Base-by-base conservation (phyloP, 2,888 invertebrate genomes). In the Laspeyria flexula region DNA sequence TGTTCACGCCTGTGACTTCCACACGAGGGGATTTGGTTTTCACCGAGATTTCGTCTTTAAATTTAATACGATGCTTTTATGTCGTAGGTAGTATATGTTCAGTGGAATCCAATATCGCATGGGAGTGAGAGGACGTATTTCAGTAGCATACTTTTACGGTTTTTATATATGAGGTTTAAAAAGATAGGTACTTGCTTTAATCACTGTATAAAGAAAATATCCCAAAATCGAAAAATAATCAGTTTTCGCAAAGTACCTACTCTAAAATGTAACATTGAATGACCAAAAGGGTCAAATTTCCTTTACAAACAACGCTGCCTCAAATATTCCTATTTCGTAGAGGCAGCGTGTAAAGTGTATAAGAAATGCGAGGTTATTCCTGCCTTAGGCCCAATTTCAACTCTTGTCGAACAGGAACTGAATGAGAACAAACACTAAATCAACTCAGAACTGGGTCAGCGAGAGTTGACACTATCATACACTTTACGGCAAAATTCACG, bases 381-480 rank as follows among this genome's bases (percentile, higher is more conserved):
- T 11, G 11, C 11, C 18, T 5, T 43, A 23, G 11, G 25, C 34
- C 48, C 42, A 23, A 43, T 49, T 51, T 51, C 49, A 52, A 38
- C 43, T 53, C 35, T 43, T 53, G 47, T 52, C 47, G 39, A 44
- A 51, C 46, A 50, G 66, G 50, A 59, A 64, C 59, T 52, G 57
- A 61, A 67, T 60, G 65, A 43, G 50, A 57, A 48, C 55, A 55
- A 59, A 61, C 61, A 61, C 60, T 65, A 53, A 62, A 53, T 65
- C 55, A 57, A 43, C 37, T 50, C 55, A 59, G 61, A 67, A 56
- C 50, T 67, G 49, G 61, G 68, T 67, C 68, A 61, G 34, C 45
- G 29, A 12, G 25, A 33, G 31, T 13, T 10, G 13, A 9, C 35
- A 35, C 16, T 7, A 18, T 16, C 2, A n/a, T 18, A n/a, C n/a